phyloP scores from a whole-genome alignment of 2,113 vertebrate species.

The Colossoma macropomum region DNA sequence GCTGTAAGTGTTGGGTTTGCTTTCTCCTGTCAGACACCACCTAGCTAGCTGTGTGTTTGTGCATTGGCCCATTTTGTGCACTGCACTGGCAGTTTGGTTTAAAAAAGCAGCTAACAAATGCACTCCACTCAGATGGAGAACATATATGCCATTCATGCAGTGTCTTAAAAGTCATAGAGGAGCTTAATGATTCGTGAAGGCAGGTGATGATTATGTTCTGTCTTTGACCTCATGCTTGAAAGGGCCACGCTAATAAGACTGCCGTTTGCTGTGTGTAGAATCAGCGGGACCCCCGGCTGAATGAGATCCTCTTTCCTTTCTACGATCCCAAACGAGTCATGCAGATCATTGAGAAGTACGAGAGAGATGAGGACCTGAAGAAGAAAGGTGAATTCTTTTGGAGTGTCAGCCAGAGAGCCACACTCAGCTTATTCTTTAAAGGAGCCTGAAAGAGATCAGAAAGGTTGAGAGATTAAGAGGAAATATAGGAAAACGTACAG shows the following conservation, averaged over 20 bases:
- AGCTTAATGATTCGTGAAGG: constrained; percentile 21
- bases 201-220: constrained; percentile 24
- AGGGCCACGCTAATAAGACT: constrained; percentile 16
- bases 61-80: background rate
- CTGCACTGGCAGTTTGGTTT: background rate
- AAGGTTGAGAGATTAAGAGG: background rate
- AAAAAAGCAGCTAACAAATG: background rate
- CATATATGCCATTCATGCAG: background rate
- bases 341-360: constrained; percentile 96
- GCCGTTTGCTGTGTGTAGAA: constrained; percentile 77
- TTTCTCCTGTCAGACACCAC: constrained; percentile 12
- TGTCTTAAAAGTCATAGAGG: background rate
- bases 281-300: constrained; percentile 95
- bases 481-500: background rate
- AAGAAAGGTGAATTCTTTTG: constrained; percentile 84
- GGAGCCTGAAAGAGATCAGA: background rate
- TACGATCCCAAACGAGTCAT: constrained; percentile 95
- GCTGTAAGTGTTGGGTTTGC: background rate
- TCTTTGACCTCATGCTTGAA: constrained; percentile 8
- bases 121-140: background rate
- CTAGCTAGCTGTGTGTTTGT: background rate
- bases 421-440: background rate
- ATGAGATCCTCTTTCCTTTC: constrained; percentile 98
- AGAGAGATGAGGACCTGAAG: constrained; percentile 90
- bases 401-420: background rate